Base-by-base conservation (phyloP, 1,140 invertebrate genomes). In the Drosophila nebulosa region DNA sequence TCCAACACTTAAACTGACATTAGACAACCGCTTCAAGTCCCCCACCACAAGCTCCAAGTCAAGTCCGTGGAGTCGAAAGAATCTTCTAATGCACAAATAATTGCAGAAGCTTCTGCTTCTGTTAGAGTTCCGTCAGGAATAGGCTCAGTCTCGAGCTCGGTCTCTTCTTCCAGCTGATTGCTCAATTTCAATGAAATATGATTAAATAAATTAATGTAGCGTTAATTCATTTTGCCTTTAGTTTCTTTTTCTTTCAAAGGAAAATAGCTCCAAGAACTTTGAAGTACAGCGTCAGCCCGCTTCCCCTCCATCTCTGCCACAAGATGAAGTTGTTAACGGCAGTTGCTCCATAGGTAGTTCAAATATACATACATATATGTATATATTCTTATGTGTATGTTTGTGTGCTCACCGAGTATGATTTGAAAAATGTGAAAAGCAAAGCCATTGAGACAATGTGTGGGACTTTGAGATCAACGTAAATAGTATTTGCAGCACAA, bases 181-280 rank as follows among this genome's bases (percentile, higher is more conserved):
- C 80, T 85, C 80, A 85, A 85, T 85, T 79, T 74, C 81, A 78
- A 86, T 86, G 78, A 85, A 85, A 85, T 86, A 86, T 85, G 84
- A 86, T 85, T 85, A 85, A 85, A 81, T 80, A 86, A 86, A 86
- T 85, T 86, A 85, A 86, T 77, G 81, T 85, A 78, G 80, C 80
- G 75, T 81, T 85, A 86, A 85, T 85, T 85, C 69, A 78, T 79
- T 85, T 85, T 86, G 68, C 78, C 70, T 66, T 64, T 61, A 30
- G 26, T 53, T 53, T 53, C 10, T 55, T 55, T 55, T 55, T 53
- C 24, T 69, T 53, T 71, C 76, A 52, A 70, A 70, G 67, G 71
- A 76, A 83, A 84, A 71, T 71, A 65, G 64, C 64, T 64, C 68
- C 72, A 55, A 72, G 63, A 62, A 71, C 42, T 67, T 55, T 55